A percentile compares a stretch with the other conserved stretches of the same genome.
phyloP scores from a whole-genome alignment of 2,113 vertebrate species.

The Rhabdornis inornatus region DNA sequence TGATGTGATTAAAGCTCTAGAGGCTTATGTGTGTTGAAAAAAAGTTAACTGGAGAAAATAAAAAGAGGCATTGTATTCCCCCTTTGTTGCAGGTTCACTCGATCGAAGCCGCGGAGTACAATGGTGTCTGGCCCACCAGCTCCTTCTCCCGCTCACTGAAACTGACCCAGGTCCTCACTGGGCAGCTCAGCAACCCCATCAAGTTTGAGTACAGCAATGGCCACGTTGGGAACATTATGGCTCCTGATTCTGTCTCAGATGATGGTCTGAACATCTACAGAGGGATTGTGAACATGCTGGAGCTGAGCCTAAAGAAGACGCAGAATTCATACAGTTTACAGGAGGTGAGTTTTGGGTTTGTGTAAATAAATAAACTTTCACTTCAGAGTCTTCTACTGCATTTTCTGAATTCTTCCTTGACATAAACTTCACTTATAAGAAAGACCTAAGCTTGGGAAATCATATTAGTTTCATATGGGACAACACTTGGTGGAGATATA shows the following conservation, averaged over 20 bases:
- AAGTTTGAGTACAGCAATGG: slow-evolving; percentile 65
- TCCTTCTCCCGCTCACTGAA: slow-evolving; percentile 40
- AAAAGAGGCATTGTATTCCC: background rate
- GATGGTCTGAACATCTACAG: slow-evolving; percentile 58
- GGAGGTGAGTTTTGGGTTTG: slow-evolving; percentile 58
- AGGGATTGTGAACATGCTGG: slow-evolving; percentile 52
- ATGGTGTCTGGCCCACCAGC: slow-evolving; percentile 51
- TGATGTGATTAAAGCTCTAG: background rate
- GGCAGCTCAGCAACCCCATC: slow-evolving; percentile 43
- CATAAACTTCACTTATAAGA: background rate
- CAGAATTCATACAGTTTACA: slow-evolving; percentile 59
- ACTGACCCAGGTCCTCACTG: slow-evolving; percentile 16
- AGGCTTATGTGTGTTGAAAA: background rate
- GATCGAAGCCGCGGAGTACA: slow-evolving; percentile 51
- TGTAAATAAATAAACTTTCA: background rate
- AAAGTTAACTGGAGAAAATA: background rate
- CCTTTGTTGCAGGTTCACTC: slow-evolving; percentile 16
- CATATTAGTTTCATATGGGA: background rate
- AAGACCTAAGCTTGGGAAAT: background rate
- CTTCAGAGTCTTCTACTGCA: background rate
- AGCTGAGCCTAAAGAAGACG: slow-evolving; percentile 56
- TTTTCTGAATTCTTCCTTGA: background rate
- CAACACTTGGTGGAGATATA: background rate
- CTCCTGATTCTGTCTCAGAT: slow-evolving; percentile 8
- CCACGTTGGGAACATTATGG: slow-evolving; percentile 34